These are phyloP conservation scores for Acanthurus lineatus DNA, from an alignment of 2,797 vertebrate species.

Conservation along the genomic window DNA sequence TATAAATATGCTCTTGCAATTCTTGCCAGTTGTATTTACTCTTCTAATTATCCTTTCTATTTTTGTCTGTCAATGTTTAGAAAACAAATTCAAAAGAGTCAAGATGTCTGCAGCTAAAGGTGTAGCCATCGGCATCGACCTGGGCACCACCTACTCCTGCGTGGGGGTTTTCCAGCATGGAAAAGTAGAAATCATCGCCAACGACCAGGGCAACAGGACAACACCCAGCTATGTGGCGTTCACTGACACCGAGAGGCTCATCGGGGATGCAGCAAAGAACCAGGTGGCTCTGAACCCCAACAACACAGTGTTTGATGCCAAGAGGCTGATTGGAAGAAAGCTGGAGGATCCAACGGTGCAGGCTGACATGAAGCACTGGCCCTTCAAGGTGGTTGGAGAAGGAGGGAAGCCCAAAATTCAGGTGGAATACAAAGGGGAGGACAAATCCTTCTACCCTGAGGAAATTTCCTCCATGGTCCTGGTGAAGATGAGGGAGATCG, in stretches of 20 bases:
- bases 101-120: slow-evolving; percentile 64
- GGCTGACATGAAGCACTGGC: slow-evolving; percentile 78
- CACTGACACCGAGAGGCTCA: slow-evolving; percentile 71
- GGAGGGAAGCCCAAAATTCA: slow-evolving; percentile 69
- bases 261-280: slow-evolving; percentile 77
- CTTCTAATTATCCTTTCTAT: neutral
- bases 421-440: slow-evolving; percentile 73
- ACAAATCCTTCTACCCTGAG: slow-evolving; percentile 69
- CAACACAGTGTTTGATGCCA: slow-evolving; percentile 80
- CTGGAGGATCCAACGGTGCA: slow-evolving; percentile 70
- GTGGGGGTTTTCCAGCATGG: slow-evolving; percentile 77
- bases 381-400: slow-evolving; percentile 70
- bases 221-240: slow-evolving; percentile 79
- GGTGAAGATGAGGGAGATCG: slow-evolving; percentile 75
- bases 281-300: slow-evolving; percentile 79
- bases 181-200: slow-evolving; percentile 78
- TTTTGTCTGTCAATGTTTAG: slow-evolving; percentile 1
- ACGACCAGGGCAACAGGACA: slow-evolving; percentile 79
- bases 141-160: slow-evolving; percentile 78
- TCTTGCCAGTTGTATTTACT: neutral
- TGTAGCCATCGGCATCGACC: slow-evolving; percentile 71
- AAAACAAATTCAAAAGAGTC: neutral
- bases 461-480: slow-evolving; percentile 78
- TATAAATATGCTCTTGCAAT: neutral
- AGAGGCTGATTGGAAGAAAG: slow-evolving; percentile 76